Conservation (phyloP, 92 coral and sea anemone species). For the Pocillopora meandrina region DNA sequence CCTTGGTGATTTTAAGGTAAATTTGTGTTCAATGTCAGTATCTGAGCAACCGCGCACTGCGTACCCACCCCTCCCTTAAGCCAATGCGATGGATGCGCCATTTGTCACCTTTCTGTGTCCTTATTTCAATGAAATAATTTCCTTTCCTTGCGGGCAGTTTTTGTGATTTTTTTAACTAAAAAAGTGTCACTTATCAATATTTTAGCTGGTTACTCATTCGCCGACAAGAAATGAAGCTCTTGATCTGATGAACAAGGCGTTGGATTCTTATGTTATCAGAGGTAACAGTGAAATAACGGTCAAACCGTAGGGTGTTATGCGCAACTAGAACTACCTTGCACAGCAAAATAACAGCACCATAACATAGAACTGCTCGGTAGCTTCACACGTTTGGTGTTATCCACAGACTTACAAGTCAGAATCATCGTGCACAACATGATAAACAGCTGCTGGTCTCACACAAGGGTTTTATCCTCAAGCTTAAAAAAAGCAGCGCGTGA, state of each 20-base stretch:
- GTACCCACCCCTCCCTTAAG: no score
- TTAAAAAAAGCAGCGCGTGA: no score
- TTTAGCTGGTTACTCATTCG: slow-evolving; percentile 86
- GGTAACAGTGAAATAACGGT: slow-evolving; percentile 48
- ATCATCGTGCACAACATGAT: background rate
- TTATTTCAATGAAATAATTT: background rate
- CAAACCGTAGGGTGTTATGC: background rate
- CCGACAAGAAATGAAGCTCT: slow-evolving; percentile 89
- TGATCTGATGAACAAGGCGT: slow-evolving; percentile 89
- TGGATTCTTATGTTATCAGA: slow-evolving; percentile 95
- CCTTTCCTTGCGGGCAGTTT: background rate
- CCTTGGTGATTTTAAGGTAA: slow-evolving; percentile 56
- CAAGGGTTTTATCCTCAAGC: no score
- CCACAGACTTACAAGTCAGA: background rate
- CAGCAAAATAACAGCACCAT: no score
- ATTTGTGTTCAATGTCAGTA: background rate
- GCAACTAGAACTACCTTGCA: background rate
- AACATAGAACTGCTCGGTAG: no score
- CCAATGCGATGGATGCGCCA: no score
- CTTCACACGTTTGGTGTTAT: no score
- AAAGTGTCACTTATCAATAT: background rate
- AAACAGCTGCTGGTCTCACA: no score
- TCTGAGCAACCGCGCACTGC: no score
- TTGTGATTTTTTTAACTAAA: background rate
- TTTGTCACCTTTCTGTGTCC: no score